These are phyloP conservation scores for Ginglymostoma cirratum DNA, from an alignment of 2,113 vertebrate genomes.

Conservation along the genomic window DNA sequence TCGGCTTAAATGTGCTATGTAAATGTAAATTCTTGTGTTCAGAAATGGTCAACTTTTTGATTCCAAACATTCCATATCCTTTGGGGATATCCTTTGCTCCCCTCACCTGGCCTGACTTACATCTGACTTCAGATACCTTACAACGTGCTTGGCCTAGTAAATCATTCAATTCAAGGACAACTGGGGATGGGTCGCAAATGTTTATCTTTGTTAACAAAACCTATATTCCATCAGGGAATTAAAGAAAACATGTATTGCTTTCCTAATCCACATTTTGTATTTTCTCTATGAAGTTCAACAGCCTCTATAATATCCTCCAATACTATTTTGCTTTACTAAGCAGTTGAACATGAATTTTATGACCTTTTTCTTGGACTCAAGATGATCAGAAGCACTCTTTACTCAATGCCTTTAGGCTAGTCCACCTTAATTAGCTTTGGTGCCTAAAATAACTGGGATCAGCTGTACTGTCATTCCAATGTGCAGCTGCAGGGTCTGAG, in stretches of 20 bases:
- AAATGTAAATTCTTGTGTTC: background rate
- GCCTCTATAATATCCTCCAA: background rate
- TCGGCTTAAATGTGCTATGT: background rate
- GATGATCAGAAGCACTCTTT: background rate
- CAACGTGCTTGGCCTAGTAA: too few species aligned
- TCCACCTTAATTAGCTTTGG: background rate
- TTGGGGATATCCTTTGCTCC: too few species aligned
- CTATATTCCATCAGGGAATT: too few species aligned
- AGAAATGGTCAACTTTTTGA: background rate
- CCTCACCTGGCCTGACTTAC: too few species aligned
- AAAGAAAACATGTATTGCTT: background rate
- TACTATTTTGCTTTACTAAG: background rate
- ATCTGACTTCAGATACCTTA: too few species aligned
- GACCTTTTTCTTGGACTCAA: background rate
- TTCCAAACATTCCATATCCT: background rate
- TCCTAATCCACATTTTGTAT: background rate
- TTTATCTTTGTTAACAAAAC: too few species aligned
- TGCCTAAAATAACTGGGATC: background rate
- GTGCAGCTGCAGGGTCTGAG: background rate
- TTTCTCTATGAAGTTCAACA: background rate
- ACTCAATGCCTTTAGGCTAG: background rate
- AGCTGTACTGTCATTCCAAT: background rate
- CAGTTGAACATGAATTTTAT: background rate
- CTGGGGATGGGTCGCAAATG: too few species aligned
- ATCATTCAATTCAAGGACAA: too few species aligned